These are phyloP conservation scores for Baryphthengus martii DNA, from an alignment of 2,113 vertebrate species.

Conservation along the genomic window DNA sequence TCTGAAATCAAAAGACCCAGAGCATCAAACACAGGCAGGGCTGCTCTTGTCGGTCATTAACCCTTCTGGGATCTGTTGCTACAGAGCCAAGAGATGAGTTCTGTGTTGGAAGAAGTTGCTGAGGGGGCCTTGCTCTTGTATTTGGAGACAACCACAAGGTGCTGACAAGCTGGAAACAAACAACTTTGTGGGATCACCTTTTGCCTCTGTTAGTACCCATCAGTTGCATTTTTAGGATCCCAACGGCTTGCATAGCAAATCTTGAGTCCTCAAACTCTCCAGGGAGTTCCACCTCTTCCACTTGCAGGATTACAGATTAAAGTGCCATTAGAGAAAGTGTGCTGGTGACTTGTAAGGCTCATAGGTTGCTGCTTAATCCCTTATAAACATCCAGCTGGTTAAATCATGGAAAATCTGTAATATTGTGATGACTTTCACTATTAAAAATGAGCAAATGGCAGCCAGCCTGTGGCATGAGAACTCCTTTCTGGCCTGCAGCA, in stretches of 20 bases:
- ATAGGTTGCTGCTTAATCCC: not conserved
- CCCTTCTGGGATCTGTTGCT: not conserved
- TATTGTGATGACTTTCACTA: conserved; percentile 16
- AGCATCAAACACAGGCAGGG: not conserved
- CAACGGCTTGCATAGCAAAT: not conserved
- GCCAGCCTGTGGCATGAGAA: conserved; percentile 28
- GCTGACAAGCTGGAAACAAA: not conserved
- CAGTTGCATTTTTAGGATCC: not conserved
- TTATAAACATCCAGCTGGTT: conserved; percentile 19
- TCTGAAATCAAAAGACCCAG: not conserved
- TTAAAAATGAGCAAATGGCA: conserved; percentile 62
- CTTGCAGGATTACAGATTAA: too few species aligned
- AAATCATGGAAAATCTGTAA: conserved; percentile 57
- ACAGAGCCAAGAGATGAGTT: not conserved
- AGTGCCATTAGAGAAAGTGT: not conserved
- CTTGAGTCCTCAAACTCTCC: rapidly evolving
- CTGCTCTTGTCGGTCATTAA: not conserved
- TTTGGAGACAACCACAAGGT: not conserved
- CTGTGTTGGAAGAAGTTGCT: not conserved
- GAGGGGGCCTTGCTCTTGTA: not conserved
- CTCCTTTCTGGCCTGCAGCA: conserved; percentile 2
- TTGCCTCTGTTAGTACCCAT: not conserved
- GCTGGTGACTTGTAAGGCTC: not conserved
- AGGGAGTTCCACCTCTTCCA: not conserved
- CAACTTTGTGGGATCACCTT: not conserved